Base-by-base conservation (phyloP, 2,797 vertebrate genomes). In the Oreochromis mossambicus region DNA sequence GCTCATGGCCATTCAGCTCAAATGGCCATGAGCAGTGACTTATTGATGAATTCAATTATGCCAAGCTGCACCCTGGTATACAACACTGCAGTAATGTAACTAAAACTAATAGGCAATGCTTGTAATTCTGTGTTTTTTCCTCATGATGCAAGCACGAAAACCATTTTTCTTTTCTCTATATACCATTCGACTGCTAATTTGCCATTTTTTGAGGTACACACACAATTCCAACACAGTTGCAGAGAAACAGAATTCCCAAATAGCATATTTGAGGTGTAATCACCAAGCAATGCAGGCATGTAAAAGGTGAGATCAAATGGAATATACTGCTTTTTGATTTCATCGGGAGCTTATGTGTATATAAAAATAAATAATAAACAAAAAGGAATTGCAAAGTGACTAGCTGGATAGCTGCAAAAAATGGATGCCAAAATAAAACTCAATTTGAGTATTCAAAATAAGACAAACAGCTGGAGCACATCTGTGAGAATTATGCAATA, bases 381-480 rank as follows among this genome's bases (percentile, higher is more conserved):
- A 78, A 84, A 90, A 78, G 4, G 63, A 54, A 26, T 17, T 73
- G 68, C 4, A 56, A 84, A 90, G 81, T 84, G 78, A 86, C 82
- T n/a, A 77, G 5, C 56, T 58, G 8, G 56, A 86, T 91, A 92
- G 77, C 85, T 83, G 79, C 70, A 89, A 86, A 93, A 77, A 83
- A 87, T 12, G 77, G 84, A 87, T 81, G 85, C 77, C 86, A 85
- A 54, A 83, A 77, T 58, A 91, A 79, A 80, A 83, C 80, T 81
- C 36, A 21, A 48, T 87, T 89, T 87, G 63, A 79, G 48, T 55
- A 56, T 81, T 88, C 88, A 94, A 89, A 93, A 88, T 83, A 87
- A 79, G 26, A 66, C 5, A 80, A 56, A 85, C 93, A 95, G 92
- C 91, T 96, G 94, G 83, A 63, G 77, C 81, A 89, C 94, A 95